phyloP scores from a whole-genome alignment of 2,113 vertebrate species.

The Heliornis fulica region DNA sequence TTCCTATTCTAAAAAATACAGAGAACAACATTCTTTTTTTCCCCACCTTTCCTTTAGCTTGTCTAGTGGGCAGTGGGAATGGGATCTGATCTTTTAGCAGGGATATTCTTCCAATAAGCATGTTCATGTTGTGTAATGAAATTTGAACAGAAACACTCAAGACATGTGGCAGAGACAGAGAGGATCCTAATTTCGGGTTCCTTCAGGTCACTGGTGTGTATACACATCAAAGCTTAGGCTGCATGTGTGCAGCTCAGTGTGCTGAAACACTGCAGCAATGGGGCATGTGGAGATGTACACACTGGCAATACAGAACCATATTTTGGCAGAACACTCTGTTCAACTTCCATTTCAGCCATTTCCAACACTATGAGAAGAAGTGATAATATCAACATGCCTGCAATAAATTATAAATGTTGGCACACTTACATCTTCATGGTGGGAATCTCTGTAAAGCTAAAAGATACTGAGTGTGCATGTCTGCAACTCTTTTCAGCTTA shows the following conservation, averaged over 20 bases:
- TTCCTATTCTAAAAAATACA: background rate
- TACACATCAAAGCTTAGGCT: background rate
- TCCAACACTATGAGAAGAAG: background rate
- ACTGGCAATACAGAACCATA: background rate
- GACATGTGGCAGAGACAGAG: background rate
- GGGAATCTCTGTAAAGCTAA: background rate
- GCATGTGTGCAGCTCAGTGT: background rate
- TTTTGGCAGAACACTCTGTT: constrained; percentile 57
- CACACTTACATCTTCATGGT: constrained; percentile 4
- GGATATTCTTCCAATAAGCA: background rate
- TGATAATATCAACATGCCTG: constrained; percentile 16
- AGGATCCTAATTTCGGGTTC: background rate
- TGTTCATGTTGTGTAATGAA: background rate
- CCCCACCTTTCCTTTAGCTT: background rate
- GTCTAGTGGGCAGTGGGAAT: background rate
- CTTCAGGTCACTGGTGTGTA: background rate
- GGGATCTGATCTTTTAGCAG: background rate
- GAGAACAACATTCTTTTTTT: background rate
- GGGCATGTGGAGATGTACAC: background rate
- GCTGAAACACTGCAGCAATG: background rate
- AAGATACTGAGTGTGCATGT: background rate
- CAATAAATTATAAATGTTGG: constrained; percentile 26
- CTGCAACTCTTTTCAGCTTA: background rate
- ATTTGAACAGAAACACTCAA: background rate
- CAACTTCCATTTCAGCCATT: constrained; percentile 2